Evolutionary conservation across 2,113 vertebrate species (phyloP), one percentile per base, ranked within the genome.

Genomic region (Actenoides lindsayi): DNA sequence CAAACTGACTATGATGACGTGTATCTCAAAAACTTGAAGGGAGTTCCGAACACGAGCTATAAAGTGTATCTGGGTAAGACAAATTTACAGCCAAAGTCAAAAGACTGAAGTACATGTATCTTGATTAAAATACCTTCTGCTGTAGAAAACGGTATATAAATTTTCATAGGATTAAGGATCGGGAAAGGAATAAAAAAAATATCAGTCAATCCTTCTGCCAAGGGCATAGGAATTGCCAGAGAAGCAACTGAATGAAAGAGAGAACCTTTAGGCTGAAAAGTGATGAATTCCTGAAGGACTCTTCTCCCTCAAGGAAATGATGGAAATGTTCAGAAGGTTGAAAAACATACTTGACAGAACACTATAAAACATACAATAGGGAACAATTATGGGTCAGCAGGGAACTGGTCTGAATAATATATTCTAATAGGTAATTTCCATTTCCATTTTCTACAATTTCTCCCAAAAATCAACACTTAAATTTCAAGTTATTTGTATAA

Each of bases 381-480:
- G 95, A 97, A 84, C 83, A 94, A 96, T 95, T 94, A 97, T 69
- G 80, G 37, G 87, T 84, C 95, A 95, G 94, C 91, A 87, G 96
- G 95, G 94, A 96, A 96, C 69, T 16, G 44, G 73, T 83, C 80
- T 96, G 95, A 93, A 96, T 96, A 95, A 93, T 96, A 86, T 89
- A 96, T 94, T 96, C 91, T 94, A 96, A 96, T 97, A 94, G 95
- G 88, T 96, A 89, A 96, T 92, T 97, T 92, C 76, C 87, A 96
- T 95, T 96, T 95, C 90, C 95, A 92, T 96, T 94, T 96, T 94
- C 89, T 93, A 85, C 73, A 95, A 95, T 94, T 94, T 94, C 92
- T 96, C 83, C 62, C 83, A 84, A 96, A 97, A 96, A 97, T 96
- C 95, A 97, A 94, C 96, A 96, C 96, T 96, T 93, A 92, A 90